Conservation (phyloP, 2,797 vertebrate species). For the Siniperca undulata region DNA sequence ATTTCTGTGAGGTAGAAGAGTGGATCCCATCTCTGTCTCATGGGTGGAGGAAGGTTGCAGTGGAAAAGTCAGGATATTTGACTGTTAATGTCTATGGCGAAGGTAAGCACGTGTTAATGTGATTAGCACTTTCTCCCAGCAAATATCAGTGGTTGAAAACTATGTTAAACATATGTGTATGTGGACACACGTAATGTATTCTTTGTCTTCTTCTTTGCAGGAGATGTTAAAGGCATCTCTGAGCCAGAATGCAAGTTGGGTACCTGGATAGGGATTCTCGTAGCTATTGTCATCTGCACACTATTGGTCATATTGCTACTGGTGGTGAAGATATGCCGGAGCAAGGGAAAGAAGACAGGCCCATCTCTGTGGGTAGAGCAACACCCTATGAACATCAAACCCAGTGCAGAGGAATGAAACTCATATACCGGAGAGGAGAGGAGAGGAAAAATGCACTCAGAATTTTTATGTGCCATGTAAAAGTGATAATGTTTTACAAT, state of each 20-base stretch:
- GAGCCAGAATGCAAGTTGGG: not conserved
- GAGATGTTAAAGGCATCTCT: rapidly evolving
- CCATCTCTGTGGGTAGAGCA: conserved; percentile 65
- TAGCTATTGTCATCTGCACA: conserved; percentile 31
- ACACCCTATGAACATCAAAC: conserved; percentile 46
- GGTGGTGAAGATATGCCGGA: conserved; percentile 41
- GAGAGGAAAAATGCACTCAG: not conserved
- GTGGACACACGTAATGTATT: not conserved
- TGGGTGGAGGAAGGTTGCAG: conserved; percentile 81
- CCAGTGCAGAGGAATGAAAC: conserved; percentile 33
- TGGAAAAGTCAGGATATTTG: conserved; percentile 79
- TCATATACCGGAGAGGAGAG: not conserved
- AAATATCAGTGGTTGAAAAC: not conserved
- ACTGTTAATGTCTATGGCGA: conserved; percentile 73
- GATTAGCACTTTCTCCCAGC: not conserved
- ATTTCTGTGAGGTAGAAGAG: conserved; percentile 88
- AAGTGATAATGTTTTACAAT: conserved; percentile 26
- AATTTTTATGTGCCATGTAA: conserved; percentile 3
- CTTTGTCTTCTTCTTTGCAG: conserved; percentile 47
- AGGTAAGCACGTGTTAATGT: conserved; percentile 74
- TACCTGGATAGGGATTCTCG: conserved; percentile 29
- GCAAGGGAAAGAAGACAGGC: conserved; percentile 38
- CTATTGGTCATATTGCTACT: conserved; percentile 59
- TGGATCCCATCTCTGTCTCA: conserved; percentile 81
- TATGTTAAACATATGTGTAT: not conserved